Conservation (phyloP, 2,797 vertebrate genomes). For the Syngnathus acus region DNA sequence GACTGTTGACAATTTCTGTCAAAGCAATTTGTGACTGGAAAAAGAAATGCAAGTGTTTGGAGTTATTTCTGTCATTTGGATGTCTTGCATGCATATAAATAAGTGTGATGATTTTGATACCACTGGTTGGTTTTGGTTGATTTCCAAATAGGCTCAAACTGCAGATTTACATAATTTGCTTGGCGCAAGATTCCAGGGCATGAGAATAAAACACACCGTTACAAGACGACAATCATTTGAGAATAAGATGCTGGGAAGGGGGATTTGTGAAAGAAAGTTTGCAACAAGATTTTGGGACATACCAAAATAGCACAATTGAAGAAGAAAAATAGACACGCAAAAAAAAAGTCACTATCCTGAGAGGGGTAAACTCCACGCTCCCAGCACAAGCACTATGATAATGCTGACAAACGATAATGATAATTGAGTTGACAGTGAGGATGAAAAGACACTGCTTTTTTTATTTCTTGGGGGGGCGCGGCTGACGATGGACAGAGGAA, state of each 20-base stretch:
- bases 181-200: constrained; percentile 10
- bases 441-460: too few species aligned
- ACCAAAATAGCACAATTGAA: constrained; percentile 8
- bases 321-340: background rate
- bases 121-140: background rate
- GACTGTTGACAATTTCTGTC: constrained; percentile 12
- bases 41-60: constrained; percentile 1
- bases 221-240: constrained; percentile 20
- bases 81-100: constrained; percentile 5
- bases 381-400: too few species aligned
- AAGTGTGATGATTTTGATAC: constrained; percentile 5
- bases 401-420: too few species aligned
- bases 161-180: constrained; percentile 10
- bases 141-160: constrained; percentile 5
- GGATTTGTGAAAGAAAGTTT: constrained; percentile 9
- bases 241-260: constrained; percentile 9
- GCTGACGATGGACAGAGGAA: too few species aligned
- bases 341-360: background rate
- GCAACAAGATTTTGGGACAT: constrained; percentile 11
- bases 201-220: constrained; percentile 11
- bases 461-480: too few species aligned
- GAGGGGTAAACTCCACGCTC: too few species aligned
- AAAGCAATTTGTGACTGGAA: constrained; percentile 7
- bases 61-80: constrained; percentile 10
- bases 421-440: too few species aligned